These are phyloP conservation scores for Steinernema khuongi DNA, from an alignment of 1,140 invertebrate genomes.

Conservation along the genomic window DNA sequence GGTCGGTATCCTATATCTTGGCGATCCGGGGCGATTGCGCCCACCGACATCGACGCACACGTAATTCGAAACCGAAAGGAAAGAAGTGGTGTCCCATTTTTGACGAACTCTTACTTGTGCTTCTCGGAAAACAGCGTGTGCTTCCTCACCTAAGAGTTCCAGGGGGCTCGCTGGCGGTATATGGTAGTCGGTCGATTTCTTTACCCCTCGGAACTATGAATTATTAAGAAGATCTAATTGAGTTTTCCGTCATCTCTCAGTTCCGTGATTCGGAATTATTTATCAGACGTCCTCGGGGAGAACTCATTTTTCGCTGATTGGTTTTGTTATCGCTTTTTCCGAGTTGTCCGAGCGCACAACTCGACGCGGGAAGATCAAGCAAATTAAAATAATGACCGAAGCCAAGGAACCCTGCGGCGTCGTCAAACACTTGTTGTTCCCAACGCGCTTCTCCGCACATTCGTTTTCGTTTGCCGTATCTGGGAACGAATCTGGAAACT, in stretches of 20 bases:
- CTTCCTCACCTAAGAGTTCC: neutral
- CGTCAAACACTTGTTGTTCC: neutral
- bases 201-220: neutral
- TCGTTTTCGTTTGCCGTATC: neutral
- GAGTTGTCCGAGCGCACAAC: neutral
- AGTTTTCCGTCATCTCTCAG: neutral
- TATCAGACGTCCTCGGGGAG: too few species aligned
- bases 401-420: neutral
- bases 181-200: neutral
- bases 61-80: neutral
- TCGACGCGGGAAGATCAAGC: neutral
- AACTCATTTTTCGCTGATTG: neutral
- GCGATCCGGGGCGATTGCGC: neutral
- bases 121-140: neutral
- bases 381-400: neutral
- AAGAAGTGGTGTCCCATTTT: neutral
- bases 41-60: neutral
- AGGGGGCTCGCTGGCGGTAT: neutral
- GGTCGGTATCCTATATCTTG: neutral
- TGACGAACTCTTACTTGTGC: neutral
- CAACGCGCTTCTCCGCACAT: neutral
- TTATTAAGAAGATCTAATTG: neutral
- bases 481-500: neutral
- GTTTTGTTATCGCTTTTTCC: conserved; percentile 1
- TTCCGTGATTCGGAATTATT: conserved; percentile 6